phyloP scores from a whole-genome alignment of 2,797 vertebrate species.

The Lagocephalus sceleratus region DNA sequence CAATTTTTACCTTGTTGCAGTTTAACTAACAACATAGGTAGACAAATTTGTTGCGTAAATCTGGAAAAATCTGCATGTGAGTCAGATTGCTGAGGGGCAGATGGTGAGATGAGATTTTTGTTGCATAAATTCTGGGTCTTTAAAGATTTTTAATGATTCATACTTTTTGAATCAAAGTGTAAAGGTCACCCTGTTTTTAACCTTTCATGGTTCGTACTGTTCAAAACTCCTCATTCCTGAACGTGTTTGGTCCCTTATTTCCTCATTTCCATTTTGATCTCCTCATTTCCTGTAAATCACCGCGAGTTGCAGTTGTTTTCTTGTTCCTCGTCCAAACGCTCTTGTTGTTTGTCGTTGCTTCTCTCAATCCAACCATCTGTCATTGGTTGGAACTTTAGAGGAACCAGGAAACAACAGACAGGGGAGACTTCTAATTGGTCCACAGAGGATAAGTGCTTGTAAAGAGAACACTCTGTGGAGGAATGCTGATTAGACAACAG shows the following conservation, averaged over 20 bases:
- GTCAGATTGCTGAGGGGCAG: too few relatives aligned
- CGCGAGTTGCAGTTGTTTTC: slow-evolving; percentile 1
- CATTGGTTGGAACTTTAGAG: slow-evolving; percentile 61
- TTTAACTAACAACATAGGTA: too few relatives aligned
- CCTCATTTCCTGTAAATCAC: slow-evolving; percentile 2
- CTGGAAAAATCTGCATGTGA: too few relatives aligned
- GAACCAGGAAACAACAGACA: slow-evolving; percentile 53
- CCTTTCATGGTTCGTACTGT: neutral
- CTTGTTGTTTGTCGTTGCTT: slow-evolving; percentile 33
- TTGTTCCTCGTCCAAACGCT: neutral
- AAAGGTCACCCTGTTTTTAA: slow-evolving; percentile 5
- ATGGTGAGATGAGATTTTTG: too few relatives aligned
- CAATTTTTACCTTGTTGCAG: too few relatives aligned
- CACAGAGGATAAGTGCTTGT: slow-evolving; percentile 51
- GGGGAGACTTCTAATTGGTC: slow-evolving; percentile 63
- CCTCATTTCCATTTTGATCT: neutral
- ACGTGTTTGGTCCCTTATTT: neutral
- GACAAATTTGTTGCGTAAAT: too few relatives aligned
- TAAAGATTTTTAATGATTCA: neutral
- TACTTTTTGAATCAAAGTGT: neutral
- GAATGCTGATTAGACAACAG: slow-evolving; percentile 53
- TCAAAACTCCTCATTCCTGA: neutral
- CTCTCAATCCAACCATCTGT: slow-evolving; percentile 56
- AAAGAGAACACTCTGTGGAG: slow-evolving; percentile 38
- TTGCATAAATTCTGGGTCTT: too few relatives aligned